Conservation (phyloP, 2,113 vertebrate species). For the western clawed frog (Xenopus tropicalis) region UCB_Xtro_10.0 CM004450.2:30636501-30637000, state of each 20-base stretch:
- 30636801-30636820: constrained; percentile 15
- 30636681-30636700: not conserved
- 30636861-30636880: constrained; percentile 43
- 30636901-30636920: constrained; percentile 45
- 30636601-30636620: too few relatives aligned
- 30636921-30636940: constrained; percentile 59
- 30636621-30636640: too few relatives aligned
- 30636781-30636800: not conserved
- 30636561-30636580: constrained; percentile 5
- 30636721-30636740: not conserved
- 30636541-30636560: constrained; percentile 26
- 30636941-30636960: constrained; percentile 44
- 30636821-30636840: constrained; percentile 44
- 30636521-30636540: constrained; percentile 14
- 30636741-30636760: not conserved
- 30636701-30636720: not conserved
- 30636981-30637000: constrained; percentile 4
- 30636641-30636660: too few relatives aligned
- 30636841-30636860: constrained; percentile 50
- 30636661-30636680: not conserved
- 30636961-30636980: constrained; percentile 35
- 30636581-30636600: too few relatives aligned
- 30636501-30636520: not conserved
- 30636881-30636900: constrained; percentile 44
- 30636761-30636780: constrained; percentile 2